Conservation (phyloP, 2,797 vertebrate species). For the Eulemur albifrons region DNA sequence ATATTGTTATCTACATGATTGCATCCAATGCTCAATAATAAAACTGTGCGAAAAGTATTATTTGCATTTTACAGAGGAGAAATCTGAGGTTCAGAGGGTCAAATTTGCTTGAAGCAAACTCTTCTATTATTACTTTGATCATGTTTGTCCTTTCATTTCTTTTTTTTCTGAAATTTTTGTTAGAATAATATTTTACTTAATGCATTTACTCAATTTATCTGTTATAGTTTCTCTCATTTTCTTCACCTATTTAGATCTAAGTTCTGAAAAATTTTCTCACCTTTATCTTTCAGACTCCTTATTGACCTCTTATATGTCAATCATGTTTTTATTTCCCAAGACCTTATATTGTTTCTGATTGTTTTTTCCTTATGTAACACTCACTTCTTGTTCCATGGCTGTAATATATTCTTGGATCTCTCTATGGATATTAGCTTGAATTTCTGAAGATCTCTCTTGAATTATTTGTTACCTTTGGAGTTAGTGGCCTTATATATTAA, state of each 20-base stretch:
- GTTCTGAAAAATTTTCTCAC: neutral
- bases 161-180: neutral
- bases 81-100: neutral
- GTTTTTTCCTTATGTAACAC: neutral
- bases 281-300: neutral
- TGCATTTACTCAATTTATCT: neutral
- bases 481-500: neutral
- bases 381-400: neutral
- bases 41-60: neutral
- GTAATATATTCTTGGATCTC: neutral
- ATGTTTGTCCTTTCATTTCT: neutral
- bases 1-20: neutral
- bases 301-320: neutral
- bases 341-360: neutral
- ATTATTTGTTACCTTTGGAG: neutral
- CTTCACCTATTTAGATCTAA: neutral
- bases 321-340: neutral
- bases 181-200: neutral
- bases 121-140: neutral
- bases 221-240: neutral
- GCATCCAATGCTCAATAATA: neutral
- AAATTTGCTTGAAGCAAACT: neutral
- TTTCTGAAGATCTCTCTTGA: neutral
- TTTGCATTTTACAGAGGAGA: neutral
- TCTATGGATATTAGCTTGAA: neutral